Evolutionary conservation across 2,113 vertebrate species (phyloP), one percentile per base, ranked within the genome.

Genomic region (Clupea harengus): DNA sequence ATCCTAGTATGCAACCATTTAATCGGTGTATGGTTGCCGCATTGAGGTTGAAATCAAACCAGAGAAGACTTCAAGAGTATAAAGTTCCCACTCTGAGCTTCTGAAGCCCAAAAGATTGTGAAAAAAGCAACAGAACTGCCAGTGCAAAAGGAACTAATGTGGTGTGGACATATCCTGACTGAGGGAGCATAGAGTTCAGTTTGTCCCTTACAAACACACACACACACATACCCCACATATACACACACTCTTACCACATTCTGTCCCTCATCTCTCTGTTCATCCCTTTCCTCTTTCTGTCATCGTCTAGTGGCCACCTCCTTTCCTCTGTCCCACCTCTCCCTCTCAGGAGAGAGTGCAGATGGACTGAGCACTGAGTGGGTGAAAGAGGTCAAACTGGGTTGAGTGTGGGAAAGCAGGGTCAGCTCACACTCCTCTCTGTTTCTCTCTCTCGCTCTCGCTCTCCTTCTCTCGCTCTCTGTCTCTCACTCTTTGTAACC

Each of bases 251-350:
- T 72, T 9, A 13, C 64, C 22, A n/a, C 64, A 32, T 72, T 32
- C 72, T 84, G 39, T 46, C 44, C 60, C 10, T 72, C 8, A n/a
- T 47, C 22, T 47, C 22, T 67, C 60, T 67, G 60, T 67, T 25
- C 60, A 67, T 67, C 60, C 60, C 25, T 10, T 46, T 39, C 17
- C 67, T 47, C 57, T n/a, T 84, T n/a, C 52, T 45, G 4, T 67
- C 60, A 25, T 67, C 60, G 22, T 25, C n/a, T 28, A 25, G 22
- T 57, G 25, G 8, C 50, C 82, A 11, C 17, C 52, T 25, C 49
- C 82, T 45, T 39, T 18, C 82, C 75, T 78, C 22, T 54, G 64
- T 54, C 10, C 90, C 90, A 54, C 60, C 83, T 28, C 49, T 45
- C 67, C 28, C 60, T 28, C 64, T 72, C 64, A 28, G 28, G 64